Evolutionary conservation across 2,888 invertebrate genomes (phyloP).

Genomic region (Volucella inanis): DNA sequence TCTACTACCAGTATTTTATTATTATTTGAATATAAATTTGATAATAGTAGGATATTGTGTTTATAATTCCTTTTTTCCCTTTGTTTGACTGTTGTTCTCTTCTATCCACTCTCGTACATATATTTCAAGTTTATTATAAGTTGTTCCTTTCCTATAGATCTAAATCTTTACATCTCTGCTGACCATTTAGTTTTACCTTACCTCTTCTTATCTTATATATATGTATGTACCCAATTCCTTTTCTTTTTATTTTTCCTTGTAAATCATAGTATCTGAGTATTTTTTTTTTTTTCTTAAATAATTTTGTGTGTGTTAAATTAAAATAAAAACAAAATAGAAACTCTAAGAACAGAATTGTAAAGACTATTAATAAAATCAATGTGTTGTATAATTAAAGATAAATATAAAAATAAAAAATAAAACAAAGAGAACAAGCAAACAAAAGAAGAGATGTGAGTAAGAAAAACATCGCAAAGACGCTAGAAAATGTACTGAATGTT

Average conservation of each 20-base stretch:
- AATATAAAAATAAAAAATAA: constrained; percentile 13
- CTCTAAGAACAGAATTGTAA: constrained; percentile 2
- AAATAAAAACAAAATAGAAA: constrained; percentile 22
- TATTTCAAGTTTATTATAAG: constrained; percentile 25
- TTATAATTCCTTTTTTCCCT: constrained; percentile 40
- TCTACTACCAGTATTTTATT: constrained; percentile 69
- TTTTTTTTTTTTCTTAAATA: constrained; percentile 67
- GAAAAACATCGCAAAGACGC: constrained; percentile 18
- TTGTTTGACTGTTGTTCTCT: constrained; percentile 8
- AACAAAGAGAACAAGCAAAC: constrained; percentile 3
- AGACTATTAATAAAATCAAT: constrained; percentile 38
- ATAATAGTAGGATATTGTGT: constrained; percentile 72
- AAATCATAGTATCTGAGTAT: constrained; percentile 61
- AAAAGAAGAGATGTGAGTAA: constrained; percentile 20
- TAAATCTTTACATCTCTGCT: constrained; percentile 7
- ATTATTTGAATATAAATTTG: constrained; percentile 71
- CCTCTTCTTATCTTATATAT: neutral
- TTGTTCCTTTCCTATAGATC: constrained; percentile 1
- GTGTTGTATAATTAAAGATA: constrained; percentile 36
- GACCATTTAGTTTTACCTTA: neutral
- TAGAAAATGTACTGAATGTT: constrained; percentile 23
- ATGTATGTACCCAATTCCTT: constrained; percentile 2
- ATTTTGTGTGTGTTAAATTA: constrained; percentile 63
- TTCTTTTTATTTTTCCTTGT: constrained; percentile 20
- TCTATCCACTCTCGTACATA: constrained; percentile 1